Conservation (phyloP, 2,797 vertebrate genomes). For the Protosalanx chinensis region DNA sequence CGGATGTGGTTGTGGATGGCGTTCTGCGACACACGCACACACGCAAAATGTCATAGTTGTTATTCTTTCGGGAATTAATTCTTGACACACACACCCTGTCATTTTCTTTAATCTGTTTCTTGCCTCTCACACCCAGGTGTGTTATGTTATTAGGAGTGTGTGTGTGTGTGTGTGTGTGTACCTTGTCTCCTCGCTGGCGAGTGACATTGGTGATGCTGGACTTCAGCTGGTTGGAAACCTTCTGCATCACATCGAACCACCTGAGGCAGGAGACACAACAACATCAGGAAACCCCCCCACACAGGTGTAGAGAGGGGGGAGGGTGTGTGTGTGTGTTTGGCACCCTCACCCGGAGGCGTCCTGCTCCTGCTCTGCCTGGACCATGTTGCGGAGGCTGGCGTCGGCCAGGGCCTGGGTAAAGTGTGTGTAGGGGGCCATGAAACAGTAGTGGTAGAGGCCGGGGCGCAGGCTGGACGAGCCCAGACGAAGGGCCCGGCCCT, state of each 20-base stretch:
- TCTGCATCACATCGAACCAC: constrained; percentile 98
- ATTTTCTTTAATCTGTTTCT: background rate
- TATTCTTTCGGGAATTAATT: too few species aligned
- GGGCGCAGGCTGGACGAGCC: constrained; percentile 90
- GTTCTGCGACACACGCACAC: constrained; percentile 70
- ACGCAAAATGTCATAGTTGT: background rate
- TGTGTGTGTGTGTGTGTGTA: constrained; percentile 42
- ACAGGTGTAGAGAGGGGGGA: background rate
- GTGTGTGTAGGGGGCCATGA: constrained; percentile 98
- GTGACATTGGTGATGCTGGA: constrained; percentile 84
- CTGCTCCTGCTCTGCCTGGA: constrained; percentile 91
- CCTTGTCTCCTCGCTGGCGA: constrained; percentile 93
- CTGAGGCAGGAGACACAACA: constrained; percentile 55
- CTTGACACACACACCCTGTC: background rate
- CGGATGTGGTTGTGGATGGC: constrained; percentile 97
- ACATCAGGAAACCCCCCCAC: background rate
- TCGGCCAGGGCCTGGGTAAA: constrained; percentile 98
- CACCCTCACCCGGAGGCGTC: constrained; percentile 86
- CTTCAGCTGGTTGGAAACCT: constrained; percentile 88
- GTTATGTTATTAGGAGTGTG: background rate
- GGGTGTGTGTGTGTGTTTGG: background rate
- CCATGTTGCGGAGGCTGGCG: constrained; percentile 95
- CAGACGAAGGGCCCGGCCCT: constrained; percentile 90
- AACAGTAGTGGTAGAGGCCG: constrained; percentile 97
- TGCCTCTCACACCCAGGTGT: background rate